Percentiles rank a stretch among this genome's conserved stretches.
phyloP scores from a whole-genome alignment of 2,113 vertebrate species.

The Otus sunia region DNA sequence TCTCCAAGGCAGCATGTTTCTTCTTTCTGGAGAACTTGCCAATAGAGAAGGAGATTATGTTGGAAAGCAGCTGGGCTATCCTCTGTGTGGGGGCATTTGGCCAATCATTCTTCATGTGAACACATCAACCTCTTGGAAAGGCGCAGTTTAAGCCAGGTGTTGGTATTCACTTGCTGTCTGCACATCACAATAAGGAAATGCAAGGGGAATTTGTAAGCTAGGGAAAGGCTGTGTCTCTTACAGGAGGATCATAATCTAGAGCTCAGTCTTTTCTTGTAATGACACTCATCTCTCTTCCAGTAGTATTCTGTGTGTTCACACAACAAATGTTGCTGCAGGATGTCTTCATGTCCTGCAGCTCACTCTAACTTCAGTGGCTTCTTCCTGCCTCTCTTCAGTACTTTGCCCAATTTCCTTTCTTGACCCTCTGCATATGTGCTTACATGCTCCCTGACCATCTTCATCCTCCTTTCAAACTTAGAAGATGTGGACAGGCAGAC shows the following conservation, averaged over 20 bases:
- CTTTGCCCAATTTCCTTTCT: not conserved
- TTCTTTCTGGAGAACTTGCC: not conserved
- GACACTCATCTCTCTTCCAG: not conserved
- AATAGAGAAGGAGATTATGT: not conserved
- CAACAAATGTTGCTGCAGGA: not conserved
- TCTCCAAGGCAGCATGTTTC: not conserved
- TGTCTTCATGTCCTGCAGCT: not conserved
- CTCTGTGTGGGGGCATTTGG: not conserved
- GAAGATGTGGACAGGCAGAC: not conserved
- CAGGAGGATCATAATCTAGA: not conserved
- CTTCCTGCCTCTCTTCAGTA: not conserved
- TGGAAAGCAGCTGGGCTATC: constrained; percentile 24
- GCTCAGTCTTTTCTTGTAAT: not conserved
- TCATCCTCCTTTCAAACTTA: not conserved
- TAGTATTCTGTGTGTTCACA: not conserved
- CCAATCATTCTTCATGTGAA: not conserved
- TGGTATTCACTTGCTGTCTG: not conserved
- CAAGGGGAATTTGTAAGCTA: not conserved
- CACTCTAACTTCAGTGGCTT: not conserved
- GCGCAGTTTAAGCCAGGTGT: not conserved
- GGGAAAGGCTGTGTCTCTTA: not conserved
- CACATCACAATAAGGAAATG: not conserved
- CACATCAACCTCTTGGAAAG: not conserved
- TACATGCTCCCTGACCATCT: not conserved
- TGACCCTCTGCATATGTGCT: not conserved